Conservation (phyloP, 2,888 invertebrate genomes). For the Scaptomyza parva region DNA sequence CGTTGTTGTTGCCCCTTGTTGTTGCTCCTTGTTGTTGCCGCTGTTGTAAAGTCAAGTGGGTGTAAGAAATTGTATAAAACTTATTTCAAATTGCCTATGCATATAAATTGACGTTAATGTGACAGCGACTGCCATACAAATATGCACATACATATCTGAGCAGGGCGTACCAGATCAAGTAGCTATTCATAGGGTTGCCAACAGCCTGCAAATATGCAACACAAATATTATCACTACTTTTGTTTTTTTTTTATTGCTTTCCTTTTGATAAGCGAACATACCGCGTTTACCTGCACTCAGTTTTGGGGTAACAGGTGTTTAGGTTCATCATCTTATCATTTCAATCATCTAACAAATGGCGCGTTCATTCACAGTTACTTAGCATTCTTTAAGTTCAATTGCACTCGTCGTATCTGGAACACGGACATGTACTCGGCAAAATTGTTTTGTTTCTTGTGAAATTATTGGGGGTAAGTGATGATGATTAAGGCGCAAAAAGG, state of each 20-base stretch:
- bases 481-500: constrained; percentile 1
- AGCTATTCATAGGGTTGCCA: constrained; percentile 5
- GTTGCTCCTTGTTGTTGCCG: constrained; percentile 11
- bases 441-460: constrained; percentile 2
- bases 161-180: constrained; percentile 14
- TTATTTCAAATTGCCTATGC: constrained; percentile 85
- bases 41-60: constrained; percentile 82
- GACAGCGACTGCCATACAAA: constrained; percentile 64
- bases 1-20: constrained; percentile 22
- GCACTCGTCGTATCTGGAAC: constrained; percentile 41
- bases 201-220: constrained; percentile 63
- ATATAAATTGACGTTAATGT: constrained; percentile 85
- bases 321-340: constrained; percentile 22
- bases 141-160: constrained; percentile 31
- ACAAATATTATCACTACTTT: constrained; percentile 38
- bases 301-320: constrained; percentile 56
- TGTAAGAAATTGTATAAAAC: constrained; percentile 84
- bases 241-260: constrained; percentile 35
- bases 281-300: constrained; percentile 26
- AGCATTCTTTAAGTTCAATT: constrained; percentile 27
- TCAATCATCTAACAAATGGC: background rate
- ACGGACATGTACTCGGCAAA: background rate
- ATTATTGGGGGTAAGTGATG: background rate
- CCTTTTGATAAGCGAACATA: constrained; percentile 23
- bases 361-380: background rate